Evolutionary conservation across 2,113 vertebrate species (phyloP), one percentile per base, ranked within the genome.

Genomic region (Thymallus thymallus): DNA sequence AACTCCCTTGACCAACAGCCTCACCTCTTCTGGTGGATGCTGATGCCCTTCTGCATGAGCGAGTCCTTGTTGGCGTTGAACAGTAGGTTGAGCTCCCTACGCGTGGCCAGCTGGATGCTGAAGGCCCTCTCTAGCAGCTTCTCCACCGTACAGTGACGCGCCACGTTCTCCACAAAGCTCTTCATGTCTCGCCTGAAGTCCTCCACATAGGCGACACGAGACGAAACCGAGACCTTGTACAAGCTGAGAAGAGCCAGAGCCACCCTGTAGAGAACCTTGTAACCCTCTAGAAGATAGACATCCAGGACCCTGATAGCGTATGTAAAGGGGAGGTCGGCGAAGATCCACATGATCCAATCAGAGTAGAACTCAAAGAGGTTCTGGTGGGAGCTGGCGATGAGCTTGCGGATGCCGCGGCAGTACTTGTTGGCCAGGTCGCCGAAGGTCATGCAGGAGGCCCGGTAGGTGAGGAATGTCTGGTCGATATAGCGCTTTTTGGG

Each of bases 241-340:
- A 94, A 93, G 82, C 91, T 91, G 10, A 96, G 92, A 73, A 96
- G 82, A 72, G 93, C 91, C 85, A 96, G 69, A 1, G 93, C 93
- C 5, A 95, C 93, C 60, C 95, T 94, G 88, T 95, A 96, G 5
- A 96, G 92, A 0, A 96, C 95, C 84, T 96, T 96, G 90, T 94
- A 94, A 24, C 95, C 95, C 75, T 96, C 95, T 58, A 95, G 76
- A 22, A 96, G 85, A 78, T 94, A 96, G 63, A 95, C 91, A 4
- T 96, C 95, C 56, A 96, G 88, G 41, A 96, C 87, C 0, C 94
- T 89, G 68, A 95, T 93, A 76, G 93, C 92, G 0, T 94, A 96
- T 9, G 76, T 90, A 83, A 96, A 96, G 0, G 95, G 95, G 12
- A 96, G 93, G 74, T 95, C 93, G 0, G 88, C 92, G 20, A 96